Evolutionary conservation across 2,113 vertebrate species (phyloP).

Genomic region (Triplophysa dalaica): DNA sequence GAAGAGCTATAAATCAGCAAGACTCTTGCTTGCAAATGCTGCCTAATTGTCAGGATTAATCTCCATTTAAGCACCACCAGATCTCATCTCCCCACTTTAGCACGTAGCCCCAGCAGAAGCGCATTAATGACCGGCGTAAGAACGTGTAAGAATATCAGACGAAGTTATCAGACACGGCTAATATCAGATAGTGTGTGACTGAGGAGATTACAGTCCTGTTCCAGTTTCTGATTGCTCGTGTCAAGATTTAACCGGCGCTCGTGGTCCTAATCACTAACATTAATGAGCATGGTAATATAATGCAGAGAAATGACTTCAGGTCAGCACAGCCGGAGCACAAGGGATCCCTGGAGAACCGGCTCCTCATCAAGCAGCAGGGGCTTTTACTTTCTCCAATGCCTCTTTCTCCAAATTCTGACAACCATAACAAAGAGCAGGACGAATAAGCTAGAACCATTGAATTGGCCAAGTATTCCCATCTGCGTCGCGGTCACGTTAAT

Average conservation of each 20-base stretch:
- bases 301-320: conserved; percentile 60
- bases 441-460: background rate
- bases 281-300: conserved; percentile 67
- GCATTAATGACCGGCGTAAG: conserved; percentile 55
- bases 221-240: conserved; percentile 22
- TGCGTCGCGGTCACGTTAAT: background rate
- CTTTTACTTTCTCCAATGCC: conserved; percentile 36
- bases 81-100: conserved; percentile 31
- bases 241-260: conserved; percentile 27
- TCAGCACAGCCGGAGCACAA: conserved; percentile 57
- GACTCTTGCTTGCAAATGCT: background rate
- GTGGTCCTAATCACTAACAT: conserved; percentile 59
- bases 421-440: background rate
- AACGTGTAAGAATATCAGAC: conserved; percentile 49
- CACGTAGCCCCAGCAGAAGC: conserved; percentile 52
- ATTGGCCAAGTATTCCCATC: background rate
- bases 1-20: conserved; percentile 12
- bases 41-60: conserved; percentile 25
- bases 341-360: conserved; percentile 46
- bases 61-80: conserved; percentile 1
- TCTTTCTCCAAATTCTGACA: conserved; percentile 3
- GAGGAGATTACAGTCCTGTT: conserved; percentile 24
- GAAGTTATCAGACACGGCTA: conserved; percentile 51
- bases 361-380: conserved; percentile 38
- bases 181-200: conserved; percentile 22